These are phyloP conservation scores for Operophtera brumata DNA, from an alignment of 2,888 invertebrate species.

Conservation along the genomic window DNA sequence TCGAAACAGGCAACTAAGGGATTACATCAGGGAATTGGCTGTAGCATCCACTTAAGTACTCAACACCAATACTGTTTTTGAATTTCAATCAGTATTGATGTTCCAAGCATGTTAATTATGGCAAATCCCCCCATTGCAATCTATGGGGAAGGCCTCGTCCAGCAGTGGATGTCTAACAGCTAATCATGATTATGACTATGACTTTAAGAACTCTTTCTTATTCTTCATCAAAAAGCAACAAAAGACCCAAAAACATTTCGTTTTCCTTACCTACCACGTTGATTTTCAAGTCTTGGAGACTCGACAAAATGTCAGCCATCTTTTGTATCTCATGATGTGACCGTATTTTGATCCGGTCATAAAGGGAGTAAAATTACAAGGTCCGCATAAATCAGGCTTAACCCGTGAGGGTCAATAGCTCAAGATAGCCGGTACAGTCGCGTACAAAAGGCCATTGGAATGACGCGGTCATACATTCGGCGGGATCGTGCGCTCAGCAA, in stretches of 20 bases:
- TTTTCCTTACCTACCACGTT: constrained; percentile 8
- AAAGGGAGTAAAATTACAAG: constrained; percentile 27
- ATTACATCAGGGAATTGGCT: no score
- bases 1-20: no score
- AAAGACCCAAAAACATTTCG: not conserved
- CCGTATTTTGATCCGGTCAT: constrained; percentile 24
- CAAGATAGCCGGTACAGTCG: constrained; percentile 39
- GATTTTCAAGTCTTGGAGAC: not conserved
- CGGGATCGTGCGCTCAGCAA: constrained; percentile 69
- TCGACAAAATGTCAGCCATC: constrained; percentile 5
- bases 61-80: no score
- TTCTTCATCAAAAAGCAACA: not conserved
- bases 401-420: constrained; percentile 50
- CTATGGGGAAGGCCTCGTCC: no score
- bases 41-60: no score
- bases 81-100: no score
- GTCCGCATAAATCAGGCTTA: constrained; percentile 37
- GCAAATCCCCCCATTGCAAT: no score
- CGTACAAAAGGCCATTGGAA: constrained; percentile 38
- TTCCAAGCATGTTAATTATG: no score
- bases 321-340: constrained; percentile 14
- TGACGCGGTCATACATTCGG: constrained; percentile 65
- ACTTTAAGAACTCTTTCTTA: not conserved
- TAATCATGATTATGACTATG: no score
- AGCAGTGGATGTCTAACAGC: no score